Percentiles rank a stretch among this genome's conserved stretches.
Conservation (phyloP, 1,140 invertebrate species). For the Drosophila rhopaloa region DNA sequence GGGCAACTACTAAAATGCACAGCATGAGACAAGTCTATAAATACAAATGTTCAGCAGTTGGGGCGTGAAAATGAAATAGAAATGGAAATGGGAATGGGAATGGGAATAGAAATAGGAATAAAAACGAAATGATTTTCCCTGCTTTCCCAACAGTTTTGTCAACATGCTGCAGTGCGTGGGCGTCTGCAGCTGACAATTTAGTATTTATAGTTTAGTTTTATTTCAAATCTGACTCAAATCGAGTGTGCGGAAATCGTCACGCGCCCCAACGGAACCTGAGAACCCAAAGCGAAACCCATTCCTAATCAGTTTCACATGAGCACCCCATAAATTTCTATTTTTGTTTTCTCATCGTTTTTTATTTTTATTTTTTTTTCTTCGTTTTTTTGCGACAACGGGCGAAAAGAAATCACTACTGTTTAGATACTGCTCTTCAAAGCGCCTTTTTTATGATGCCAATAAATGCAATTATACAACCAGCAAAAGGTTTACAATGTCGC, state of each 20-base stretch:
- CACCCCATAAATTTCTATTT: conserved; percentile 73
- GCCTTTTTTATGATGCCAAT: conserved; percentile 75
- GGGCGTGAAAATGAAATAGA: conserved; percentile 63
- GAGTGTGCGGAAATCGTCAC: conserved; percentile 44
- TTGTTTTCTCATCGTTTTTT: conserved; percentile 21
- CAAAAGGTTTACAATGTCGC: conserved; percentile 47
- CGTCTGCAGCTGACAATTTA: conserved; percentile 79
- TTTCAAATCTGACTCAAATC: conserved; percentile 30
- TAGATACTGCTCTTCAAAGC: conserved; percentile 77
- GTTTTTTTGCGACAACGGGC: conserved; percentile 47
- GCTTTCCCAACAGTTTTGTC: conserved; percentile 50
- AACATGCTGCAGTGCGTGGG: conserved; percentile 64
- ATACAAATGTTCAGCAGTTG: conserved; percentile 53
- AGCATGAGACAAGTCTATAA: conserved; percentile 84
- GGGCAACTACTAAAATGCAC: conserved; percentile 80
- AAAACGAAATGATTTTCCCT: conserved; percentile 49
- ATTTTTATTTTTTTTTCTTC: conserved; percentile 11
- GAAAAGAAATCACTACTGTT: conserved; percentile 79
- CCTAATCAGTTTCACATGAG: conserved; percentile 80
- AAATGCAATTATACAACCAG: conserved; percentile 78
- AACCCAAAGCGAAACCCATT: conserved; percentile 32
- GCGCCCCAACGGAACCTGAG: conserved; percentile 51
- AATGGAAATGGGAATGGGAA: conserved; percentile 30
- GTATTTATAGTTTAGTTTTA: conserved; percentile 64
- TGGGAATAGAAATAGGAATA: conserved; percentile 31